Percentiles rank a stretch among this genome's conserved stretches.
Evolutionary conservation across 2,797 vertebrate genomes (phyloP).

Genomic region (Smutsia gigantea): DNA sequence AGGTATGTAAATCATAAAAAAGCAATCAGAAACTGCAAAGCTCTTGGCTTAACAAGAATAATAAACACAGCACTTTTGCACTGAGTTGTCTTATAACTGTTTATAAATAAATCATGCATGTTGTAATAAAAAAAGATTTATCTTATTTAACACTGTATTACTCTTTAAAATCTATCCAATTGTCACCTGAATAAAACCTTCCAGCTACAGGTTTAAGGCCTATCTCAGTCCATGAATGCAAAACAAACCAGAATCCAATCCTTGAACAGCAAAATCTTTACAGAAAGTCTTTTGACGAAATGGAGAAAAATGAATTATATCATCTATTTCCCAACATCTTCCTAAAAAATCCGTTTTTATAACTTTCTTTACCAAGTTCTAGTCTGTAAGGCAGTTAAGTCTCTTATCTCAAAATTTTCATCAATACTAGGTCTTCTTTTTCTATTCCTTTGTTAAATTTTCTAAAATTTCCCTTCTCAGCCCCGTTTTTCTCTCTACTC

Average conservation of each 20-base stretch:
- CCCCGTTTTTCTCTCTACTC: background rate
- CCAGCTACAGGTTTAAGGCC: background rate
- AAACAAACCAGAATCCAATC: constrained; percentile 55
- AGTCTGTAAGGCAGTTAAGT: background rate
- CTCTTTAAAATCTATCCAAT: constrained; percentile 26
- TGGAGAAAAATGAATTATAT: background rate
- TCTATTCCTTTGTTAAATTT: constrained; percentile 15
- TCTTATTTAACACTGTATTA: constrained; percentile 12
- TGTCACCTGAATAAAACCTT: background rate
- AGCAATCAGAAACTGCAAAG: constrained; percentile 40
- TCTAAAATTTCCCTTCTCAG: background rate
- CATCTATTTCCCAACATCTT: background rate
- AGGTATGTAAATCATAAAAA: constrained; percentile 44
- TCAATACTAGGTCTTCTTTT: background rate
- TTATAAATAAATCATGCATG: background rate
- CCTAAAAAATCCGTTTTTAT: constrained; percentile 18
- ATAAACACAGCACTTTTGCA: constrained; percentile 16
- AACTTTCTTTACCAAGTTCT: constrained; percentile 13
- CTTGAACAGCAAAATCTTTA: background rate
- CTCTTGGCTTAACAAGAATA: constrained; percentile 24
- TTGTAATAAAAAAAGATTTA: background rate
- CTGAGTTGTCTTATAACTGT: background rate
- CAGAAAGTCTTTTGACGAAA: background rate
- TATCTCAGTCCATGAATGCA: background rate
- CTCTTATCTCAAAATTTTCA: constrained; percentile 10